Evolutionary conservation across 2,888 invertebrate species (phyloP).

Genomic region (Drosophila mercatorum): DNA sequence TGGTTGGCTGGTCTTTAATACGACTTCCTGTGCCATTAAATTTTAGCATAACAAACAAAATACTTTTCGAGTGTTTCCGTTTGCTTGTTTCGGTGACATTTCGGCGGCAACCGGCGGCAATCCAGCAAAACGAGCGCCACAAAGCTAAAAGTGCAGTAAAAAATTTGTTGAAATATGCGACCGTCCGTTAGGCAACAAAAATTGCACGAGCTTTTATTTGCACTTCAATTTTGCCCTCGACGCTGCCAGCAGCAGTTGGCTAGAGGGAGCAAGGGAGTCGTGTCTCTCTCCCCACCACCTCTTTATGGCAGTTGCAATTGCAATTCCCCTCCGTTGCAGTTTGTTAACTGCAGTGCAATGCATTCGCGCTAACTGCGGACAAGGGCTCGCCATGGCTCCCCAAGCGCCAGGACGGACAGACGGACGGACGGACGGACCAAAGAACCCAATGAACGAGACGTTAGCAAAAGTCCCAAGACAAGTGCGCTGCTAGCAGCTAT

Average conservation of each 20-base stretch:
- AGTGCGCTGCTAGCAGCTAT: slow-evolving; percentile 75
- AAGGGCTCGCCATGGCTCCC: slow-evolving; percentile 40
- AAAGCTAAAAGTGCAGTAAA: slow-evolving; percentile 75
- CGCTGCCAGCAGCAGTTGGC: slow-evolving; percentile 28
- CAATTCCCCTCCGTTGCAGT: slow-evolving; percentile 76
- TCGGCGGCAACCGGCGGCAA: slow-evolving; percentile 40
- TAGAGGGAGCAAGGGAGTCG: slow-evolving; percentile 14
- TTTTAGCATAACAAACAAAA: slow-evolving; percentile 81
- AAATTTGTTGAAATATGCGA: slow-evolving; percentile 79
- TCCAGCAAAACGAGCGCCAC: slow-evolving; percentile 32
- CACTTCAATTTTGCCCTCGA: slow-evolving; percentile 77
- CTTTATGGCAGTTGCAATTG: slow-evolving; percentile 79
- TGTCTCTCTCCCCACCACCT: slow-evolving; percentile 31
- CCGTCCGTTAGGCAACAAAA: slow-evolving; percentile 45
- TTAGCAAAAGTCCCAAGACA: slow-evolving; percentile 49
- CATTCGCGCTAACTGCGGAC: slow-evolving; percentile 60
- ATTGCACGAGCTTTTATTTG: slow-evolving; percentile 74
- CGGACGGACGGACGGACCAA: neutral
- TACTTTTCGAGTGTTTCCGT: slow-evolving; percentile 79
- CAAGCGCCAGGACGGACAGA: slow-evolving; percentile 2
- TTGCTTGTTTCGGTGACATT: slow-evolving; percentile 78
- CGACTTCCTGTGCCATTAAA: slow-evolving; percentile 76
- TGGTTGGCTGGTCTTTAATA: slow-evolving; percentile 63
- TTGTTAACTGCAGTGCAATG: slow-evolving; percentile 79
- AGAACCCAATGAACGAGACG: slow-evolving; percentile 2